Evolutionary conservation across 1,140 invertebrate species (phyloP), one percentile per base, ranked within the genome.

Genomic region (Bactericera cockerelli): DNA sequence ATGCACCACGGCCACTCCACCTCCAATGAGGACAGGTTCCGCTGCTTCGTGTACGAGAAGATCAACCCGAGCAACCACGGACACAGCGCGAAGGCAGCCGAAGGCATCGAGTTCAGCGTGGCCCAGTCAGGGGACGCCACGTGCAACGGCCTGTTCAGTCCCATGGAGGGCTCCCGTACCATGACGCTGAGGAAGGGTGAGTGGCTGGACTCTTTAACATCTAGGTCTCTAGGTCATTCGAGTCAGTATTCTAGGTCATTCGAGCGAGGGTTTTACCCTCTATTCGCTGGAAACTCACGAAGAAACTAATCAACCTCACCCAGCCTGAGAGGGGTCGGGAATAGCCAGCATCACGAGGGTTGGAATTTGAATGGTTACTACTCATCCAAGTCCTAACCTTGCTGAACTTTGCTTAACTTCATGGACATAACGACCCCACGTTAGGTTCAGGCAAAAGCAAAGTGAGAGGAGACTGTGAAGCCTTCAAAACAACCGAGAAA

Each of bases 41-140:
- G 90, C 61, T 93, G 91, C 76, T 94, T 93, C 75, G 87, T 93
- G 31, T 91, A 88, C 72, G 88, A 91, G 73, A 84, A 86, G 74
- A 61, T 60, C 10, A 56, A 57, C 2, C 38, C 59, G 31, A 57
- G 26, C 8, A 57, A 57, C 21, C 22, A 33, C 1, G 28, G 10
- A 53, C 57, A 54, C 38, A 57, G 21, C 16, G 31, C 24, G 33
- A n/a, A 26, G 49, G 22, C 21, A 2, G 61, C 58, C 11, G 61
- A 60, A 3, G 64, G 63, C 19, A n/a, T 65, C 6, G 64, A 65
- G 25, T 65, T 62, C 36, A 71, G 74, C 33, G 68, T 81, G 33
- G 68, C 79, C 58, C 67, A 92, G 73, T 89, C 86, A 56, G 89
- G 87, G 11, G 80, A 82, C 62, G 77, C 80, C 2, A 79, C 77